Conservation (phyloP, 2,888 invertebrate species). For the Leptopilina myrica region DNA sequence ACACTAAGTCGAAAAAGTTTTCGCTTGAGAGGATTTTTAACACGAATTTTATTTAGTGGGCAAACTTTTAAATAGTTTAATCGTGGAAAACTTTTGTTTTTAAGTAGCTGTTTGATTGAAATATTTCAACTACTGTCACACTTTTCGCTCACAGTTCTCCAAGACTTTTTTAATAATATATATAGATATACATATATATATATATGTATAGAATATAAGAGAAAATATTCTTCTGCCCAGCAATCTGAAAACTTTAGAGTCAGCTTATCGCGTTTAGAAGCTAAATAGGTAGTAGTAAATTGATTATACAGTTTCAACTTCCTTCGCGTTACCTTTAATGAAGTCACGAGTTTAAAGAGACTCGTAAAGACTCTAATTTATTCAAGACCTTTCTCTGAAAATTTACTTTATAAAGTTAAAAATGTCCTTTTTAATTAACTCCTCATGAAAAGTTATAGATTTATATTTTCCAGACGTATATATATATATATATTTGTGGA, state of each 20-base stretch:
- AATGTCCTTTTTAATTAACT: slow-evolving; percentile 34
- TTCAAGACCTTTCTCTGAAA: slow-evolving; percentile 35
- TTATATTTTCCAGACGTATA: not conserved
- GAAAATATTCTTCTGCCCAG: slow-evolving; percentile 20
- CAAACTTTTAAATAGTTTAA: slow-evolving; percentile 14
- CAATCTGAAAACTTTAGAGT: slow-evolving; percentile 38
- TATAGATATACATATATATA: no score
- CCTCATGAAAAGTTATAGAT: not conserved
- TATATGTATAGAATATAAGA: not conserved
- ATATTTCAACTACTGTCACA: slow-evolving; percentile 34
- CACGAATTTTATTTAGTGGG: not conserved
- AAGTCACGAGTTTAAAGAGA: slow-evolving; percentile 40
- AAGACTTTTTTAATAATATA: not conserved
- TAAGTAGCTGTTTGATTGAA: slow-evolving; percentile 29
- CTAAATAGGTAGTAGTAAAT: slow-evolving; percentile 40
- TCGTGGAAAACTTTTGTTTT: slow-evolving; percentile 17
- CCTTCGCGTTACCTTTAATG: slow-evolving; percentile 35
- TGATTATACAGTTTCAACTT: slow-evolving; percentile 41
- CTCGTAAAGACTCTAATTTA: slow-evolving; percentile 40
- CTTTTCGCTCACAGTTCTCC: not conserved
- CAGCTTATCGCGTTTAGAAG: slow-evolving; percentile 37
- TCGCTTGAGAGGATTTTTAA: not conserved
- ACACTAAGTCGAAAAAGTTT: not conserved
- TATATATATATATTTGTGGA: no score
- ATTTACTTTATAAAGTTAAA: slow-evolving; percentile 28